Evolutionary conservation across 1,140 invertebrate species (phyloP), one percentile per base, ranked within the genome.

Genomic region (Bilobella aurantiaca): DNA sequence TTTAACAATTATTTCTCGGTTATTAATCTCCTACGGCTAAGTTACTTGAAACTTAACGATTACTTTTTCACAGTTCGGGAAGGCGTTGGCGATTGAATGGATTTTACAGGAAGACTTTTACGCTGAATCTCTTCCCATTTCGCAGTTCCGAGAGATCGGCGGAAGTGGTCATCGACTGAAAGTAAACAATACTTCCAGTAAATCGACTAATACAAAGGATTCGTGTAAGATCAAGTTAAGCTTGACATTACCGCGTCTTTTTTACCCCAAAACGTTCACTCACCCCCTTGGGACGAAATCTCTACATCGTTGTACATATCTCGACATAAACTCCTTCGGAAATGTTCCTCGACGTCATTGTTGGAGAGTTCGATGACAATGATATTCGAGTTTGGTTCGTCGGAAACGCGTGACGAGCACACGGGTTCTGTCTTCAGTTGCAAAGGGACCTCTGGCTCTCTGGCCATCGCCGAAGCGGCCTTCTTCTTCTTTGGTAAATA

Each of bases 331-430:
- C 49, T 53, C 21, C 49, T 8, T 18, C 49, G 49, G 23, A 53
- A 53, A 53, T 53, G 49, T 23, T 53, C 49, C 21, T 53, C 49
- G 23, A 53, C n/a, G n/a, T n/a, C n/a, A n/a, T n/a, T n/a, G n/a
- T n/a, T n/a, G n/a, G n/a, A n/a, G n/a, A n/a, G n/a, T n/a, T n/a
- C n/a, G n/a, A n/a, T n/a, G n/a, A n/a, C n/a, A n/a, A n/a, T n/a
- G n/a, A n/a, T n/a, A n/a, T n/a, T n/a, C n/a, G n/a, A 42, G 37
- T 8, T 42, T 42, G 37, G n/a, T 42, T 42, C 37, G 8, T 42
- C 37, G n/a, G 37, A n/a, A 42, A n/a, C n/a, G n/a, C n/a, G n/a
- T n/a, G n/a, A n/a, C n/a, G n/a, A n/a, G n/a, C n/a, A n/a, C n/a
- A n/a, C n/a, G n/a, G n/a, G n/a, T n/a, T n/a, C n/a, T n/a, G n/a